A percentile compares a stretch with the other conserved stretches of the same genome.
Conservation (phyloP, 2,888 invertebrate species). For the Bursaphelenchus okinawaensis region DNA sequence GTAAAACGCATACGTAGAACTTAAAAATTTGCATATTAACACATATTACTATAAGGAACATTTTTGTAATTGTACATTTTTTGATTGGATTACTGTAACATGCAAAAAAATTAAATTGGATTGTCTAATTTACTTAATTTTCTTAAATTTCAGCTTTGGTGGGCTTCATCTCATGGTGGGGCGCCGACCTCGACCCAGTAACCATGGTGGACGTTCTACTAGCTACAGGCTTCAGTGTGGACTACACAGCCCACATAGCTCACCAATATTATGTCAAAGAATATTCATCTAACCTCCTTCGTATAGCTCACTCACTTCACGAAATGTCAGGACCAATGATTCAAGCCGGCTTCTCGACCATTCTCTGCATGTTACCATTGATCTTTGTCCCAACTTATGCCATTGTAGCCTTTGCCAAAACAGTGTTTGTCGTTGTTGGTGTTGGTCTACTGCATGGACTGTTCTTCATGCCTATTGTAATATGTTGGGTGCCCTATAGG, state of each 20-base stretch:
- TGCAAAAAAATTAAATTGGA: too few relatives aligned
- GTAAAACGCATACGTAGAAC: too few relatives aligned
- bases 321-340: slow-evolving; percentile 54
- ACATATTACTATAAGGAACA: not conserved
- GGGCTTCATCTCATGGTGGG: slow-evolving; percentile 52
- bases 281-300: slow-evolving; percentile 33
- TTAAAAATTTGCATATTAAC: too few relatives aligned
- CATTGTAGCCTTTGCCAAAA: slow-evolving; percentile 55
- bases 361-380: slow-evolving; percentile 54
- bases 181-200: slow-evolving; percentile 55
- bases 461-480: slow-evolving; percentile 35
- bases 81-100: too few relatives aligned
- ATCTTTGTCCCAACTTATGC: slow-evolving; percentile 56
- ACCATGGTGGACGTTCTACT: slow-evolving; percentile 51
- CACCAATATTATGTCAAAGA: slow-evolving; percentile 50
- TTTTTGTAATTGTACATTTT: too few relatives aligned
- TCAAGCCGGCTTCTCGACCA: slow-evolving; percentile 32
- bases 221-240: slow-evolving; percentile 53
- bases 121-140: not conserved
- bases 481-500: slow-evolving; percentile 20
- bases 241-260: slow-evolving; percentile 53
- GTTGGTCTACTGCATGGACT: slow-evolving; percentile 38
- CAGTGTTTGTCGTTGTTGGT: slow-evolving; percentile 32
- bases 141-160: slow-evolving; percentile 41
- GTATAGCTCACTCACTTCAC: slow-evolving; percentile 40